Percentiles rank a stretch among this genome's conserved stretches.
Evolutionary conservation across 2,888 invertebrate species (phyloP).

Genomic region (Teleogryllus oceanicus): DNA sequence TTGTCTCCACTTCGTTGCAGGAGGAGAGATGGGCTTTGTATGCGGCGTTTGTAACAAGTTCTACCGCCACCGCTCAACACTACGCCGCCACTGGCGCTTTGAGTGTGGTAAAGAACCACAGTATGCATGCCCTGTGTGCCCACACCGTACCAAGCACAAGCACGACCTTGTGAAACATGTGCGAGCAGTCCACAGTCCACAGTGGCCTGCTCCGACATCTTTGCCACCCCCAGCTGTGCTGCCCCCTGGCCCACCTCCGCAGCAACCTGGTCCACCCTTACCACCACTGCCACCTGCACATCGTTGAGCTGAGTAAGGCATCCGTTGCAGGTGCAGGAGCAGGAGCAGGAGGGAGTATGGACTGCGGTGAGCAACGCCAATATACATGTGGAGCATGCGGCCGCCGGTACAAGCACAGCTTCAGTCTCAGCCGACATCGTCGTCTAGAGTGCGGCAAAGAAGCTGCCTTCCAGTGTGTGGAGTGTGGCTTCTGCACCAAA

Average conservation of each 20-base stretch:
- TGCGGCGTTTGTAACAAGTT: conserved; percentile 35
- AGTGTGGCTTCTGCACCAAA: conserved; percentile 18
- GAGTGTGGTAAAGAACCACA: conserved; percentile 44
- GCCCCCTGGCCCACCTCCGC: too few relatives aligned
- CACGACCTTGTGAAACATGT: background rate
- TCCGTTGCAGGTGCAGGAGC: background rate
- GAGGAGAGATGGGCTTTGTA: background rate
- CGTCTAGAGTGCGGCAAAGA: background rate
- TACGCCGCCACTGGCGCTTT: conserved; percentile 39
- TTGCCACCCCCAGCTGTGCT: background rate
- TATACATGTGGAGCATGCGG: conserved; percentile 31
- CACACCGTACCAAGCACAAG: conserved; percentile 34
- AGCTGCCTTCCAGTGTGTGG: background rate
- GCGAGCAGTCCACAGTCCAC: background rate
- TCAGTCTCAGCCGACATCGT: conserved; percentile 5
- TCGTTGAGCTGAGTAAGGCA: background rate
- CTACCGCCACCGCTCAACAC: conserved; percentile 41
- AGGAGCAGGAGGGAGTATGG: background rate
- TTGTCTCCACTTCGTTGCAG: background rate
- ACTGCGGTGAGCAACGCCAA: conserved; percentile 28
- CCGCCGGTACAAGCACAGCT: background rate
- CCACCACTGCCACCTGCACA: background rate
- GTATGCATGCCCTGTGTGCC: conserved; percentile 43
- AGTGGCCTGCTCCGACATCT: conserved; percentile 20
- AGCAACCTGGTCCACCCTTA: background rate